Percentiles rank a stretch among this genome's conserved stretches.
These are phyloP conservation scores for Proisotoma minuta DNA, from an alignment of 2,888 invertebrate genomes.

Conservation along the genomic window DNA sequence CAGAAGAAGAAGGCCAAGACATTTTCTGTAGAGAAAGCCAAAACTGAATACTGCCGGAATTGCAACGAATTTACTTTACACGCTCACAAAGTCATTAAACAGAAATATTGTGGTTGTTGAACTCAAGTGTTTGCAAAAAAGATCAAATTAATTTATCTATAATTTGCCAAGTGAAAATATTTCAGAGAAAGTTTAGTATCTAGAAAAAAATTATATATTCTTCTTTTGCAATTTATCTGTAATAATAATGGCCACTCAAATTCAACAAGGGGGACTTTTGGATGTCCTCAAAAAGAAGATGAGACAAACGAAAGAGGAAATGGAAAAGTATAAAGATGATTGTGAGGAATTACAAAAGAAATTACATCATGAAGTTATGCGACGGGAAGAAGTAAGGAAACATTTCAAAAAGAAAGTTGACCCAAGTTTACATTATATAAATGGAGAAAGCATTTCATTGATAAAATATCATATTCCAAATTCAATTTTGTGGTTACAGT, in stretches of 20 bases:
- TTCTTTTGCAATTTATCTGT: not conserved
- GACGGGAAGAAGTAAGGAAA: conserved; percentile 92
- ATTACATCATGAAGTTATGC: conserved; percentile 89
- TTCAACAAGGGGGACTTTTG: conserved; percentile 87
- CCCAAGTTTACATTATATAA: no score
- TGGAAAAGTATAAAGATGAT: conserved; percentile 97
- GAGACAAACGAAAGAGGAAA: conserved; percentile 97
- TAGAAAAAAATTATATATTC: no score
- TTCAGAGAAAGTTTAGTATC: not conserved
- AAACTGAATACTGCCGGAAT: not conserved
- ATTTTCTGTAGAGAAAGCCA: not conserved
- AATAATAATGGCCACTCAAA: conserved; percentile 73
- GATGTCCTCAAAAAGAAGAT: conserved; percentile 99
- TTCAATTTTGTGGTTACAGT: no score
- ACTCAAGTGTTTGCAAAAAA: no score
- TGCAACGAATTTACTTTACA: not conserved
- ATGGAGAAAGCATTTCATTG: no score
- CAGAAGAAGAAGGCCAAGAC: not conserved
- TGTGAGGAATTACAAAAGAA: conserved; percentile 93
- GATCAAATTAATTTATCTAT: no score
- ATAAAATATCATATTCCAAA: no score
- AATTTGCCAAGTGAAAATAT: no score
- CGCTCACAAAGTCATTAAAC: no score
- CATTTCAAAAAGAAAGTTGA: no score
- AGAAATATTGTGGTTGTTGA: no score